A percentile compares a stretch with the other conserved stretches of the same genome.
Conservation (phyloP, 2,113 vertebrate genomes). For the Prionailurus bengalensis region DNA sequence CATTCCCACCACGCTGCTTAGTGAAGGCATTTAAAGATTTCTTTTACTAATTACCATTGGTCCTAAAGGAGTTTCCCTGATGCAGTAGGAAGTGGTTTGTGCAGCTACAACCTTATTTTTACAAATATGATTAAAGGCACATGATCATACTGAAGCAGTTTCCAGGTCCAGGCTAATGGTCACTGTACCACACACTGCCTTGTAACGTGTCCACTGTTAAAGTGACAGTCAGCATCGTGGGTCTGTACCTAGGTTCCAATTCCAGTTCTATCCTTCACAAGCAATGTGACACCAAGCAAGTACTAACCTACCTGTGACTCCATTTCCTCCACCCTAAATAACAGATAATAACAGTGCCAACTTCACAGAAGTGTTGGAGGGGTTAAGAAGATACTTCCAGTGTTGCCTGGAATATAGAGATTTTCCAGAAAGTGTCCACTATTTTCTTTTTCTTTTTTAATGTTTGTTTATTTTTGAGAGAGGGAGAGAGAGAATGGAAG, state of each 20-base stretch:
- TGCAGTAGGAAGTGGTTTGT: not conserved
- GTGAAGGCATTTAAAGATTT: slow-evolving; percentile 31
- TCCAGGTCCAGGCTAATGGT: not conserved
- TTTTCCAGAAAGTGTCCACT: not conserved
- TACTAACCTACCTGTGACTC: not conserved
- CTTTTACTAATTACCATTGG: slow-evolving; percentile 48
- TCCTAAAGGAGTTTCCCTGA: slow-evolving; percentile 53
- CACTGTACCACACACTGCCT: not conserved
- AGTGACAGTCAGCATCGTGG: not conserved
- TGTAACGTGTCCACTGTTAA: not conserved
- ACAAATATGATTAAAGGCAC: not conserved
- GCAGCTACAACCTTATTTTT: not conserved
- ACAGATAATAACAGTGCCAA: not conserved
- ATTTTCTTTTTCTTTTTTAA: not conserved
- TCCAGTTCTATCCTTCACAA: not conserved
- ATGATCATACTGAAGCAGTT: not conserved
- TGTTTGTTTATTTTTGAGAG: too few species aligned
- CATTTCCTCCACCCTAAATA: not conserved
- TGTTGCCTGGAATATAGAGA: not conserved
- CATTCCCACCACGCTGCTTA: not conserved
- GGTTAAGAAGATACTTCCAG: not conserved
- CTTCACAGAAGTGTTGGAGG: not conserved
- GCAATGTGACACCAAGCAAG: not conserved
- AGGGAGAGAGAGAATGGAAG: too few species aligned
- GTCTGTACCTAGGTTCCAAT: not conserved